Evolutionary conservation across 1,140 invertebrate genomes (phyloP).

Genomic region (Leptopilina clavipes): DNA sequence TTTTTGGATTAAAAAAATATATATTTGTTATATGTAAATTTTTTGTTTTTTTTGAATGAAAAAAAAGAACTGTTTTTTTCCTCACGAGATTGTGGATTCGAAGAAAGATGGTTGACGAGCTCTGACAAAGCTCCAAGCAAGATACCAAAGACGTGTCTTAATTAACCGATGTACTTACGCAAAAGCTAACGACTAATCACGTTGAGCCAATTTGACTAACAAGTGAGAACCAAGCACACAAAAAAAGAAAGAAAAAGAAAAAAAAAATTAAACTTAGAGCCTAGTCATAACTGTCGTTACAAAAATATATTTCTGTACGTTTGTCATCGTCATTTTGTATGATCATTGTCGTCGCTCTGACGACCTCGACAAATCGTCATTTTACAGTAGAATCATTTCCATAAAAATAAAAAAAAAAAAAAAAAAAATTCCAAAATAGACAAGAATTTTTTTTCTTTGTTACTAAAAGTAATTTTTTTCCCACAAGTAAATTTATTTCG

Average conservation of each 20-base stretch:
- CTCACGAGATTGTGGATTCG: not conserved
- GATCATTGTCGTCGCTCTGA: conserved; percentile 38
- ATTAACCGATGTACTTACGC: conserved; percentile 66
- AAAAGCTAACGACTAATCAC: conserved; percentile 55
- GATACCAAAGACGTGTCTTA: conserved; percentile 69
- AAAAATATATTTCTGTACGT: conserved; percentile 47
- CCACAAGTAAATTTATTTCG: not conserved
- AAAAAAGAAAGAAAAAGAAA: conserved; percentile 40
- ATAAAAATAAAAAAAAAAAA: not conserved
- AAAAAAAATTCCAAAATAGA: not conserved
- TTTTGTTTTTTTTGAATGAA: not conserved
- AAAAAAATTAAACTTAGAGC: conserved; percentile 52
- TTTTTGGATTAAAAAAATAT: not conserved
- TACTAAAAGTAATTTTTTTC: not conserved
- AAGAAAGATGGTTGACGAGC: conserved; percentile 39
- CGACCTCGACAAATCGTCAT: conserved; percentile 26
- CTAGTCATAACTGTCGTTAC: conserved; percentile 62
- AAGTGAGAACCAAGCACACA: conserved; percentile 49
- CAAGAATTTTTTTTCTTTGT: too few relatives aligned
- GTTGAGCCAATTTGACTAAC: conserved; percentile 57
- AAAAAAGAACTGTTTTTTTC: not conserved
- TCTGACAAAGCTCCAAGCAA: conserved; percentile 48
- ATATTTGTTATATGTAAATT: not conserved
- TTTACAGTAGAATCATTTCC: conserved; percentile 19
- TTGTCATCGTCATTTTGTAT: conserved; percentile 47